Conservation (phyloP, 2,113 vertebrate genomes). For the Hippocampus abdominalis region DNA sequence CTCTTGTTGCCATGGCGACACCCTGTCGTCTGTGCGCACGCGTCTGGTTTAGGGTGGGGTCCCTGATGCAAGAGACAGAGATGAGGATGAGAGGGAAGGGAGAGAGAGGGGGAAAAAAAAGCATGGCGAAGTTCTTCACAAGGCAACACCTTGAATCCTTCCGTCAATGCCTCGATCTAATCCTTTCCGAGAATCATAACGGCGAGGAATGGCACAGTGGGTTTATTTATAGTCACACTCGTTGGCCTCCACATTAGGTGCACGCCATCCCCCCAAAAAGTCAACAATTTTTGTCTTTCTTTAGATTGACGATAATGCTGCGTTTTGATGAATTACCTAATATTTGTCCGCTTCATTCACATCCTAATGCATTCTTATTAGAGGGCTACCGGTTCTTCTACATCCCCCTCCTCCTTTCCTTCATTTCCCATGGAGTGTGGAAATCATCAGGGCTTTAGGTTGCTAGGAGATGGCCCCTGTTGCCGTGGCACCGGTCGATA, state of each 20-base stretch:
- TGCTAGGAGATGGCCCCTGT: constrained; percentile 79
- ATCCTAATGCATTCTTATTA: constrained; percentile 17
- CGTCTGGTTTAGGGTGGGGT: constrained; percentile 60
- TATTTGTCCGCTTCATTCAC: background rate
- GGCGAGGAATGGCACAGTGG: background rate
- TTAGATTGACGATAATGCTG: constrained; percentile 11
- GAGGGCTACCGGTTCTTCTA: constrained; percentile 54
- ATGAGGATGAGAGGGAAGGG: constrained; percentile 28
- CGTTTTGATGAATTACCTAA: background rate
- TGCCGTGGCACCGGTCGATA: constrained; percentile 74
- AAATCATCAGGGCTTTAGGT: constrained; percentile 68
- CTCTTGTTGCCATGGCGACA: constrained; percentile 70
- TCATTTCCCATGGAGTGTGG: constrained; percentile 27
- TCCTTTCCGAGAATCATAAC: constrained; percentile 31
- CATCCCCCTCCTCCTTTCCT: constrained; percentile 28
- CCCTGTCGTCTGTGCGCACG: constrained; percentile 54
- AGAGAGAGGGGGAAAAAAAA: background rate
- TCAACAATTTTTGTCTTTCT: constrained; percentile 15
- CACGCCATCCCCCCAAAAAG: background rate
- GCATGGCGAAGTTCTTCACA: constrained; percentile 18
- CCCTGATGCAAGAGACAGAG: constrained; percentile 51
- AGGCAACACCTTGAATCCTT: constrained; percentile 39
- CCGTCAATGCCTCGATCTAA: constrained; percentile 12
- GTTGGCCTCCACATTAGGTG: no score
- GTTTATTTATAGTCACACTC: background rate